Evolutionary conservation across 2,888 invertebrate species (phyloP).

Genomic region (Drosophila differens): DNA sequence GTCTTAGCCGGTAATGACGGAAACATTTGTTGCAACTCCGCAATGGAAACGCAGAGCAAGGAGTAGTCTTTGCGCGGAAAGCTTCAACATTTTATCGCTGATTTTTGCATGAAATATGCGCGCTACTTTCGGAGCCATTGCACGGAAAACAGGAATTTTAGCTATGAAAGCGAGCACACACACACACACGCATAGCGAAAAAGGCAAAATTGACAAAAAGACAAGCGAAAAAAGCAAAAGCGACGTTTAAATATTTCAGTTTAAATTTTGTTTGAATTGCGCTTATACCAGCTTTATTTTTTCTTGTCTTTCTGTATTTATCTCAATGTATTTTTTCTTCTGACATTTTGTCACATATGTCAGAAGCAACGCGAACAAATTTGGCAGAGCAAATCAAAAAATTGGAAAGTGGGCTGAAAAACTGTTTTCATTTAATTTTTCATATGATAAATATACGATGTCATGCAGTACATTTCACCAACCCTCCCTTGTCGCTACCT

Average conservation of each 20-base stretch:
- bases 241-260: conserved; percentile 62
- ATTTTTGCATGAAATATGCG: conserved; percentile 72
- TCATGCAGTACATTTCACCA: conserved; percentile 6
- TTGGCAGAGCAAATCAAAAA: conserved; percentile 8
- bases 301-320: conserved; percentile 2
- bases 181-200: conserved; percentile 2
- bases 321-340: conserved; percentile 30
- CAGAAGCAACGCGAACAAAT: conserved; percentile 42
- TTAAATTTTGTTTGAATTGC: conserved; percentile 37
- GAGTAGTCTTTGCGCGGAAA: conserved; percentile 15
- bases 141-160: conserved; percentile 23
- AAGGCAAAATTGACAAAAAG: conserved; percentile 51
- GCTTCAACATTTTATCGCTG: conserved; percentile 64
- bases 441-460: conserved; percentile 47
- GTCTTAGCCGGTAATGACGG: conserved; percentile 67
- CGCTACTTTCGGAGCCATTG: conserved; percentile 49
- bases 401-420: conserved; percentile 7
- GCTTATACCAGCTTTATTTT: neutral
- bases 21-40: conserved; percentile 68
- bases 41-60: conserved; percentile 62
- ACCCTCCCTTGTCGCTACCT: conserved; percentile 10
- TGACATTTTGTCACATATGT: conserved; percentile 66
- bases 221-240: conserved; percentile 17
- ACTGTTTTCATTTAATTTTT: conserved; percentile 51
- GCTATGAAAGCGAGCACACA: conserved; percentile 28